Evolutionary conservation across 2,113 vertebrate species (phyloP), one percentile per base, ranked within the genome.

Genomic region (Gavialis gangeticus): DNA sequence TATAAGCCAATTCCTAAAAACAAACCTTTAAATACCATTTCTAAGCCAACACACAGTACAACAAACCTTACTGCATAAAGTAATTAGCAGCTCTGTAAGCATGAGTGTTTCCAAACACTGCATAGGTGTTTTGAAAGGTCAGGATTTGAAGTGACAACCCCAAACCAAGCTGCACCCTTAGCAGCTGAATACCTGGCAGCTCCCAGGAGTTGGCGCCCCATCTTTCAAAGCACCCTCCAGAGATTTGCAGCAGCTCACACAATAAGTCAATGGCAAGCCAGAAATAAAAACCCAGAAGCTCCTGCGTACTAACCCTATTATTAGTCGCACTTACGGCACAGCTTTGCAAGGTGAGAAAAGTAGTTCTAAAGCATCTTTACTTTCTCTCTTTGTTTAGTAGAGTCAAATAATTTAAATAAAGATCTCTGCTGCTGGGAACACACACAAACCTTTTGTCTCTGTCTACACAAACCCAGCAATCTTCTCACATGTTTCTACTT

Each of bases 71-170:
- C 11, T 2, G 3, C 19, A 73, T 19, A 73, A 25, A 12, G 7
- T 12, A 18, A 73, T 54, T 86, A 27, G 6, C 0, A 79, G 54
- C 64, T 54, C 56, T 79, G 37, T 71, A 54, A 30, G 67, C 66
- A 73, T 62, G 19, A 56, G 15, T 0, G 14, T 0, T 5, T 21
- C n/a, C 19, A 4, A 8, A 0, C 4, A 11, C 18, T 75, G 46
- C 1, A 0, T 79, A 85, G n/a, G 46, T 57, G 34, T 63, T 3
- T 55, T 46, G 2, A 46, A 46, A 46, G 46, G 0, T 54, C 30
- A 67, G 37, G 34, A 34, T 66, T 58, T 62, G 14, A 86, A 86
- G 25, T 3, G 5, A 88, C 2, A 69, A 67, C 1, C 37, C 34
- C 55, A 30, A 62, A 75, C 8, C 21, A 54, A 77, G 27, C 30